These are phyloP conservation scores for Lytechinus variegatus DNA, from an alignment of 35 echinoderm and acorn worm species.

Conservation along the genomic window DNA sequence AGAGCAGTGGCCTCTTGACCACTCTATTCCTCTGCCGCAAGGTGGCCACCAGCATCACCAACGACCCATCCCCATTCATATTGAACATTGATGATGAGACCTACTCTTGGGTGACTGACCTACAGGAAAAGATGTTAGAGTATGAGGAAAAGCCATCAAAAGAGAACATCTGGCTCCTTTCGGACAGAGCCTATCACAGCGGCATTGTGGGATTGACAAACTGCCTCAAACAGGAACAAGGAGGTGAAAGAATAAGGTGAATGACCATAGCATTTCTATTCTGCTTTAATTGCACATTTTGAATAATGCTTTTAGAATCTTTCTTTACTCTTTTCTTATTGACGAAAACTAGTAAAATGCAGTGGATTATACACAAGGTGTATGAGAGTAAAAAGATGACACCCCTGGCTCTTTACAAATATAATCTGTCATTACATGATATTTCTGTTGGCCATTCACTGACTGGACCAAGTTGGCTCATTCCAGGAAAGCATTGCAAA, in stretches of 20 bases:
- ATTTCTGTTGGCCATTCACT: no score
- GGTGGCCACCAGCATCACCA: background rate
- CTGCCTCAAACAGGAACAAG: constrained; percentile 79
- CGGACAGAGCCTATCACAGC: constrained; percentile 59
- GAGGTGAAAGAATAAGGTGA: constrained; percentile 82
- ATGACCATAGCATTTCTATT: background rate
- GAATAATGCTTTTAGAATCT: no score
- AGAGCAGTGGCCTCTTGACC: constrained; percentile 64
- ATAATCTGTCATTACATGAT: no score
- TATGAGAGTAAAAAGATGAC: no score
- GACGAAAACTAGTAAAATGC: no score
- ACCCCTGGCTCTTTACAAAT: no score
- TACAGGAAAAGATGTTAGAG: constrained; percentile 60
- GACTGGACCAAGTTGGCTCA: no score
- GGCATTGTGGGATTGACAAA: constrained; percentile 90
- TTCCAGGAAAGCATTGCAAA: no score
- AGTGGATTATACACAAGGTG: no score
- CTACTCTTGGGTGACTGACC: constrained; percentile 72
- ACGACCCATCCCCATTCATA: background rate
- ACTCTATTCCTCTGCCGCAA: constrained; percentile 81
- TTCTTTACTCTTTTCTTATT: no score
- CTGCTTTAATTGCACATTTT: background rate
- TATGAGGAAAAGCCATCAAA: background rate
- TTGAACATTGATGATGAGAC: constrained; percentile 39
- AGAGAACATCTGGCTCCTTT: constrained; percentile 78